Evolutionary conservation across 2,888 invertebrate genomes (phyloP).

Genomic region (Strigamia crassipes): DNA sequence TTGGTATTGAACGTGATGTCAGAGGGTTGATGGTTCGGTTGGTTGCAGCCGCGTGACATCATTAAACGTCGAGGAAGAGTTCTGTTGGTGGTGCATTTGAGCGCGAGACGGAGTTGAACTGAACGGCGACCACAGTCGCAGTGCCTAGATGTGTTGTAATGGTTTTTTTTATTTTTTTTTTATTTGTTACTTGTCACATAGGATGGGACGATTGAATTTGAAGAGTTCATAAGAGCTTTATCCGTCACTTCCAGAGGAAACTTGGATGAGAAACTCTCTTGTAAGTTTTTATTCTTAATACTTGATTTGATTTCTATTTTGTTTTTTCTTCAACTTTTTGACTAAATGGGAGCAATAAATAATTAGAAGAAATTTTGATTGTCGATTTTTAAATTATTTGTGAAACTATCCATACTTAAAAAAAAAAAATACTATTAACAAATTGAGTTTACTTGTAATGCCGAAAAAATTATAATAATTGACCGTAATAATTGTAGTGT

Average conservation of each 20-base stretch:
- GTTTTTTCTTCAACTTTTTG: background rate
- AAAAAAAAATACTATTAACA: no score
- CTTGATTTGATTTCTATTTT: background rate
- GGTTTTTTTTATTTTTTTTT: background rate
- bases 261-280: conserved; percentile 96
- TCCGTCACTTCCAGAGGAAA: conserved; percentile 98
- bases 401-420: no score
- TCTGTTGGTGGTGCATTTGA: background rate
- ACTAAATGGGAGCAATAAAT: no score
- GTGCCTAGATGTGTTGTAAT: background rate
- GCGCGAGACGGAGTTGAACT: background rate
- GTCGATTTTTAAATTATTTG: no score
- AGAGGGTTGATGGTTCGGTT: background rate
- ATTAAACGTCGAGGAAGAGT: background rate
- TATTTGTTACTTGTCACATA: conserved; percentile 59
- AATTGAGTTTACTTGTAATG: no score
- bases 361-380: no score
- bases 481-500: no score
- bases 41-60: background rate
- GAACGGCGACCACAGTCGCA: background rate
- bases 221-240: conserved; percentile 96
- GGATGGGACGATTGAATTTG: conserved; percentile 99
- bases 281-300: conserved; percentile 69
- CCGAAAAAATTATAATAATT: no score
- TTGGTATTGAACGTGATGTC: background rate